Evolutionary conservation across 2,888 invertebrate genomes (phyloP), one percentile per base, ranked within the genome.

Genomic region (Nomada hirtipes): DNA sequence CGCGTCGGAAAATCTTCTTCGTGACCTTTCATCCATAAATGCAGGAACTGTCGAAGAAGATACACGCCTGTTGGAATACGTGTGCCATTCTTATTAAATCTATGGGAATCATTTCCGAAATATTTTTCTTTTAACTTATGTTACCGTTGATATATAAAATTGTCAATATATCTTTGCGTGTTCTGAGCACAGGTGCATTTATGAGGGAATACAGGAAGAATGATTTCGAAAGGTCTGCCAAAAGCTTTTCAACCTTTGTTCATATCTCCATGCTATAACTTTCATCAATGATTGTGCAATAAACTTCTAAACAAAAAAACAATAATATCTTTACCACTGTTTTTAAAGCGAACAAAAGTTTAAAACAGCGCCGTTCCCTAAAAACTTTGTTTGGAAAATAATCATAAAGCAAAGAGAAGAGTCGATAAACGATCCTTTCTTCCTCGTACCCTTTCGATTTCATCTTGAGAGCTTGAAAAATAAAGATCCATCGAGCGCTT

Each of bases 201-300:
- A 53, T 3, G 70, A 42, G 18, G 26, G 78, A 61, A 73, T 59
- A 77, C 63, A 36, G 77, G 78, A 83, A 82, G 68, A 82, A 74
- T 74, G 74, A 57, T 82, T 47, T 47, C 23, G 18, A 29, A 52
- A 50, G 18, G 26, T 53, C 2, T 18, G n/a, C 11, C 3, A 72
- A 18, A 59, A 57, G 23, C 29, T 36, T 70, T 36, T 36, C 26
- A 67, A 57, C 63, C 59, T 10, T 53, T 63, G 23, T 72, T 67
- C 55, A 60, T 53, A 42, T 68, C 61, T 59, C 59, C n/a, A 13
- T 20, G 18, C 52, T 55, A 36, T 71, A 53, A 18, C 63, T 73
- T 79, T 20, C n/a, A 13, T 57, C 50, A 10, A 50, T 26, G 42
- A 64, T 55, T 47, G 55, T 71, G 78, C 60, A 67, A 78, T 78